Base-by-base conservation (phyloP, 1,140 invertebrate species). In the Tetraneura akinire region DNA sequence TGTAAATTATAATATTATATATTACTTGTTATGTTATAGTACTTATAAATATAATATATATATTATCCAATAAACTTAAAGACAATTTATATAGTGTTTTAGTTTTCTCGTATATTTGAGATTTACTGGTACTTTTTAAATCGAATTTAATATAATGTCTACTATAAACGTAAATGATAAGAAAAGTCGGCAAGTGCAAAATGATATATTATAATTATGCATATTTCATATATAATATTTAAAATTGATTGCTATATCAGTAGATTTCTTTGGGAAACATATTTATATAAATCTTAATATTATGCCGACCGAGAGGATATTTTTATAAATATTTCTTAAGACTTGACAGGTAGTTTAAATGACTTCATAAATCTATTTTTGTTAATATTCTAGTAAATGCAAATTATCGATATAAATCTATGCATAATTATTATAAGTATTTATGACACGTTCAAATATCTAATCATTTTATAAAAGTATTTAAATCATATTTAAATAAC, bases 281-380 rank as follows among this genome's bases (percentile, higher is more conserved):
- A 18, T 64, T 37, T 64, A 64, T 64, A 32, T 64, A 21, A 64
- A 64, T 68, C 37, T 45, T 23, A 45, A 68, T 47, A 26, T n/a
- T n/a, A n/a, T n/a, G 21, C 13, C 42, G 47, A 16, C 37, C 66
- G 8, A 32, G 13, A 13, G 37, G 42, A 45, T 16, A n/a, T n/a
- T n/a, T 26, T 37, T 21, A 47, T 68, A 23, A 45, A 68, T 47
- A 47, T 16, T 9, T 68, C 6, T 47, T 47, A 47, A 14, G 9
- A 47, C 42, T 47, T 23, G 66, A 47, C 66, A 64, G 62, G 62
- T 64, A 64, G 9, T 64, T 64, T 64, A 64, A 64, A 64, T 64
- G 18, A 64, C 29, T 64, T 42, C 62, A 64, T 37, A 64, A n/a
- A 64, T 64, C 29, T 64, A 64, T 37, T 21, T 64, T 64, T 64